Conservation (phyloP, 2,888 invertebrate genomes). For the Himalopsyche kuldschensis region DNA sequence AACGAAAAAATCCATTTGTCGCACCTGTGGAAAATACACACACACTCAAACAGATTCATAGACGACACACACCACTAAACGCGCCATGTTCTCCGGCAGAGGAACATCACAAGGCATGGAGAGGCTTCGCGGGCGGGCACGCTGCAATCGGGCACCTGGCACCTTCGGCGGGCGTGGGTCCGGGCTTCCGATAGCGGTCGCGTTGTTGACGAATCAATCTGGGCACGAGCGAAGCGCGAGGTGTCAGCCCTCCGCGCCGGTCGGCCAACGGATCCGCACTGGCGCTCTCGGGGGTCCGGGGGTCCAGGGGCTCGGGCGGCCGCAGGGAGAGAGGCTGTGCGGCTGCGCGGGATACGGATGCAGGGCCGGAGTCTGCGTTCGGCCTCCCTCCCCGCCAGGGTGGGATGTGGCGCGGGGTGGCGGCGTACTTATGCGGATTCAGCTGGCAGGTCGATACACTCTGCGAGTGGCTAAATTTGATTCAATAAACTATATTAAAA, state of each 20-base stretch:
- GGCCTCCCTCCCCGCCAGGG: neutral
- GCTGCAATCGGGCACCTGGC: too few species aligned
- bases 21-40: neutral
- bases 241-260: neutral
- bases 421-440: neutral
- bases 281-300: neutral
- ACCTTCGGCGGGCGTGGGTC: too few species aligned
- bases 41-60: neutral
- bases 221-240: neutral
- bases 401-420: neutral
- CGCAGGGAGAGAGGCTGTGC: neutral
- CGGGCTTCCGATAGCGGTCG: too few species aligned
- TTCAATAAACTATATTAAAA: neutral
- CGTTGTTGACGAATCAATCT: too few species aligned
- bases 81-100: neutral
- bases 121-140: too few species aligned
- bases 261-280: neutral
- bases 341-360: neutral
- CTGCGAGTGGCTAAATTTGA: neutral
- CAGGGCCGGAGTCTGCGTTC: neutral
- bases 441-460: neutral
- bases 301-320: neutral
- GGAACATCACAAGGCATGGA: neutral
- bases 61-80: neutral
- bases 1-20: neutral